A percentile compares a stretch with the other conserved stretches of the same genome.
These are phyloP conservation scores for Sebastes minor DNA, from an alignment of 2,797 vertebrate genomes.

Conservation along the genomic window DNA sequence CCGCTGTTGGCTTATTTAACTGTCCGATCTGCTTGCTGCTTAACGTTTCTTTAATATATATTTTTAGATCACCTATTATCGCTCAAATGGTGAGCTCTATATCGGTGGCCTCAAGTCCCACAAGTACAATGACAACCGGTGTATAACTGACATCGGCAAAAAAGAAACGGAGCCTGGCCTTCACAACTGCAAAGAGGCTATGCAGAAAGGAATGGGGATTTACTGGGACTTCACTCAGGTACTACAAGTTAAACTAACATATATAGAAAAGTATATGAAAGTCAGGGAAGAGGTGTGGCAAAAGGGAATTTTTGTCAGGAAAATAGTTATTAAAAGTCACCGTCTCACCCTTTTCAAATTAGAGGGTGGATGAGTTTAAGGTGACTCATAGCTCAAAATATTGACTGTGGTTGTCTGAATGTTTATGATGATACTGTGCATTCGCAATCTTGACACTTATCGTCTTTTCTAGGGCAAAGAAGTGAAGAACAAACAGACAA, in stretches of 20 bases:
- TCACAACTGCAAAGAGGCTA: slow-evolving; percentile 67
- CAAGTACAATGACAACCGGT: slow-evolving; percentile 77
- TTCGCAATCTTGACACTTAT: background rate
- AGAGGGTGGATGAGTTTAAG: background rate
- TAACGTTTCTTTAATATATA: background rate
- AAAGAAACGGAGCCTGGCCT: slow-evolving; percentile 56
- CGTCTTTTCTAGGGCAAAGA: slow-evolving; percentile 68
- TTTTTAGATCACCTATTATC: slow-evolving; percentile 59
- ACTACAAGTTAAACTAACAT: background rate
- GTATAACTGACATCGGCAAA: slow-evolving; percentile 62
- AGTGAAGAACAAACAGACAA: slow-evolving; percentile 71
- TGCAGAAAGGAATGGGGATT: slow-evolving; percentile 67
- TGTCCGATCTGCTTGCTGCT: background rate
- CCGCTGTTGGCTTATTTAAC: background rate
- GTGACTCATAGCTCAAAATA: background rate
- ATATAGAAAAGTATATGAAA: background rate
- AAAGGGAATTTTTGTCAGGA: no score
- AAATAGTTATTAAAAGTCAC: background rate
- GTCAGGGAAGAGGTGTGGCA: background rate
- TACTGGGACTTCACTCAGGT: slow-evolving; percentile 81
- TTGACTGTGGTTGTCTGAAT: background rate
- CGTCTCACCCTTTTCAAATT: background rate
- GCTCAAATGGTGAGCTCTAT: slow-evolving; percentile 70
- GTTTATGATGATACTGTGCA: background rate
- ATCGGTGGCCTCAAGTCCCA: slow-evolving; percentile 78